A percentile compares a stretch with the other conserved stretches of the same genome.
phyloP scores from a whole-genome alignment of 2,797 vertebrate genomes.

The Halcyon chelicuti region DNA sequence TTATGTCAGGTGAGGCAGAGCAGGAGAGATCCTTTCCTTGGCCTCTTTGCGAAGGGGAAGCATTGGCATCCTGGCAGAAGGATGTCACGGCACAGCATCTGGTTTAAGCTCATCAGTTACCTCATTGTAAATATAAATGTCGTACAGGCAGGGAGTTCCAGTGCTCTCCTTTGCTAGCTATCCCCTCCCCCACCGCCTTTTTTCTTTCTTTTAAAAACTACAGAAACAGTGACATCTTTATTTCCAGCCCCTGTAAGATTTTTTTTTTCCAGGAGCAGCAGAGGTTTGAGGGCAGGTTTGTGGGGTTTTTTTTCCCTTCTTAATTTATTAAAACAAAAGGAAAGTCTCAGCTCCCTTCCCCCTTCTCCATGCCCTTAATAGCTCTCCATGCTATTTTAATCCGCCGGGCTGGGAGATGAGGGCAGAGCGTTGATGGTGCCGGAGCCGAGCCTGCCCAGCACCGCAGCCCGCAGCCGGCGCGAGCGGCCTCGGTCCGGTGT shows the following conservation, averaged over 20 bases:
- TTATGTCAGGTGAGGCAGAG: background rate
- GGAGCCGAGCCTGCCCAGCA: conserved; percentile 59
- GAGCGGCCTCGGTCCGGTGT: background rate
- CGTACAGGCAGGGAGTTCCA: background rate
- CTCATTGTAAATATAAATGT: background rate
- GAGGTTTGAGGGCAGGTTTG: background rate
- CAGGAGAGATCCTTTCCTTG: background rate
- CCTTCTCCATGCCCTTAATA: conserved; percentile 65
- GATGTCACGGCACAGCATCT: background rate
- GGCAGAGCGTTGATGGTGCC: conserved; percentile 65
- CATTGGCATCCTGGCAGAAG: background rate
- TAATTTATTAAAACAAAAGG: background rate
- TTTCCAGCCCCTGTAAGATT: conserved; percentile 55
- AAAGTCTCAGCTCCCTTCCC: conserved; percentile 76
- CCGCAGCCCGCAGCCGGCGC: background rate
- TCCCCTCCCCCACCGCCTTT: background rate
- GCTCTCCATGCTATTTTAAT: conserved; percentile 81
- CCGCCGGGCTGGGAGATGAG: conserved; percentile 69
- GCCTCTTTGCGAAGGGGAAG: background rate
- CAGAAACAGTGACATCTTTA: conserved; percentile 73
- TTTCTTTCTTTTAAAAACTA: background rate
- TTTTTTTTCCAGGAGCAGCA: conserved; percentile 2
- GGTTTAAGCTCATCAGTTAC: background rate
- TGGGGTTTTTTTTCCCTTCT: background rate
- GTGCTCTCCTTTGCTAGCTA: background rate